phyloP scores from a whole-genome alignment of 2,113 vertebrate genomes.

The Elephas maximus region DNA sequence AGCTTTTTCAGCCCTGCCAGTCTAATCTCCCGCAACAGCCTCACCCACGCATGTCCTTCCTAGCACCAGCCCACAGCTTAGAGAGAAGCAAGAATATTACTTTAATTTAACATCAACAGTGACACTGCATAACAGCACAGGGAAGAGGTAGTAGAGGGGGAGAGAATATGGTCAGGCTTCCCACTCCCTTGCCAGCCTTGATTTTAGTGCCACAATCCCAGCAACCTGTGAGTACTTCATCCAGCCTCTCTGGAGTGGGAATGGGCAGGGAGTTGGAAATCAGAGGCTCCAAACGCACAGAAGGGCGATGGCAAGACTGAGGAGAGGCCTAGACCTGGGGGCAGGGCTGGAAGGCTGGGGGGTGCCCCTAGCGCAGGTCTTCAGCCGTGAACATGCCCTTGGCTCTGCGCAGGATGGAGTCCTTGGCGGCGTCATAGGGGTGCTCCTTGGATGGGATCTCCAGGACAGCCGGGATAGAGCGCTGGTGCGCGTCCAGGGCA shows the following conservation, averaged over 20 bases:
- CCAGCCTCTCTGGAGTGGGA: constrained; percentile 34
- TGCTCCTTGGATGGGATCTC: constrained; percentile 99
- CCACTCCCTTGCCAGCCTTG: constrained; percentile 51
- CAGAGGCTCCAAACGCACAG: constrained; percentile 46
- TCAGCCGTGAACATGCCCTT: constrained; percentile 96
- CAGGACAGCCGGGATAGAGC: constrained; percentile 95
- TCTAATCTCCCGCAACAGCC: neutral
- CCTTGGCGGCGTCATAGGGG: constrained; percentile 96
- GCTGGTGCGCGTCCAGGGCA: constrained; percentile 94
- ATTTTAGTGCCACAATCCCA: constrained; percentile 61
- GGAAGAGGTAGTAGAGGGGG: constrained; percentile 50
- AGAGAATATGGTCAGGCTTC: constrained; percentile 25
- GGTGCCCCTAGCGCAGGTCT: constrained; percentile 92
- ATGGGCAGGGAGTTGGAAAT: constrained; percentile 15
- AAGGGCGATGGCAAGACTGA: neutral
- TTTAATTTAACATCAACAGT: constrained; percentile 80
- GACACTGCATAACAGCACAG: constrained; percentile 51
- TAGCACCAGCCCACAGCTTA: neutral
- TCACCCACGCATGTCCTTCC: neutral
- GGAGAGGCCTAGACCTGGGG: neutral
- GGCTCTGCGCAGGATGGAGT: constrained; percentile 96
- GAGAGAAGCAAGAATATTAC: constrained; percentile 33
- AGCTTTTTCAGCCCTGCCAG: neutral
- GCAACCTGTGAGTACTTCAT: neutral
- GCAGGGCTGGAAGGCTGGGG: neutral